Conservation (phyloP, 2,113 vertebrate species). For the Choloepus hoffmanni region DNA sequence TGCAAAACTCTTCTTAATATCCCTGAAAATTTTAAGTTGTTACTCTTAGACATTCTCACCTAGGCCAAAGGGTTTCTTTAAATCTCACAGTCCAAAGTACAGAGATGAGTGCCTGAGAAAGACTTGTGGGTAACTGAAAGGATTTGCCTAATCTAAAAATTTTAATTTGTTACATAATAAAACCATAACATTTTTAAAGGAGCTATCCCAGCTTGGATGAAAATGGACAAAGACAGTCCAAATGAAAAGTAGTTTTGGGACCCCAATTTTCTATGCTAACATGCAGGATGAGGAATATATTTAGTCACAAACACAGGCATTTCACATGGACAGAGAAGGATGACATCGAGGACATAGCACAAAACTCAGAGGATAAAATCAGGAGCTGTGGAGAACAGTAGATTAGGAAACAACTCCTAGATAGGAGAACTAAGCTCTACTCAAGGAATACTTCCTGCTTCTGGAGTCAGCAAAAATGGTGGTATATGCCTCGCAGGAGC, state of each 20-base stretch:
- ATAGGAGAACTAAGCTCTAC: not conserved
- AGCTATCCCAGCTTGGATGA: no score
- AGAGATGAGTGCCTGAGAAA: not conserved
- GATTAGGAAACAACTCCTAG: not conserved
- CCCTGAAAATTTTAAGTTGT: not conserved
- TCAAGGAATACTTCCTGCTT: not conserved
- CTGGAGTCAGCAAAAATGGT: no score
- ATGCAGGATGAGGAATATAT: not conserved
- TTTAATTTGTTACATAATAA: not conserved
- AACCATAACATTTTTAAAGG: not conserved
- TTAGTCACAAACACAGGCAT: not conserved
- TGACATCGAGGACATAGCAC: not conserved
- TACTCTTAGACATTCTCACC: not conserved
- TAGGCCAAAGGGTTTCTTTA: not conserved
- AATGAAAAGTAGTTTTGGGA: no score
- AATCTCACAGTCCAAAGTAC: not conserved
- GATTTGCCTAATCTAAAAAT: not conserved
- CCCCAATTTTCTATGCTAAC: not conserved
- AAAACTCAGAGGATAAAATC: not conserved
- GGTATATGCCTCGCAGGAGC: rapidly evolving
- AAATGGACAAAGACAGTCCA: not conserved
- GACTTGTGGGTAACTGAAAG: not conserved
- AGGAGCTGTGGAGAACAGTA: not conserved
- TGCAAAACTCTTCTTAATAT: no score
- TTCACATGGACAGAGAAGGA: not conserved